These are phyloP conservation scores for Progne subis DNA, from an alignment of 2,113 vertebrate genomes.

Conservation along the genomic window DNA sequence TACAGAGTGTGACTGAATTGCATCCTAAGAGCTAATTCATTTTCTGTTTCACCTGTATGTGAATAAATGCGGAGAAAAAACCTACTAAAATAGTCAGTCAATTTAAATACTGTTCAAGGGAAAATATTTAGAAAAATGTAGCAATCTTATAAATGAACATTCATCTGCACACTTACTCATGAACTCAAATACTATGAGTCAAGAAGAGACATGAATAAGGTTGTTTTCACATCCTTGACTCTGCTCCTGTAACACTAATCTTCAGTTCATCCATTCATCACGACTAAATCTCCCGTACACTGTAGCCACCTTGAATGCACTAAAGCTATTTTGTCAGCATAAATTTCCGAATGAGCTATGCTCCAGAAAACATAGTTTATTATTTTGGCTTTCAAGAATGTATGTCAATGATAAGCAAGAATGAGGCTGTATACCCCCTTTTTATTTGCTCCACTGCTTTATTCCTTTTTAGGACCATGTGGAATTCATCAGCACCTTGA, in stretches of 20 bases:
- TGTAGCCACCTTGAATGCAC: neutral
- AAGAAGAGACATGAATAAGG: neutral
- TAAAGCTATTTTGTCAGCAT: neutral
- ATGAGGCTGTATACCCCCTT: neutral
- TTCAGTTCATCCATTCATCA: neutral
- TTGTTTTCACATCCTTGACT: neutral
- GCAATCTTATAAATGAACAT: neutral
- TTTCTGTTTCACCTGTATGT: neutral
- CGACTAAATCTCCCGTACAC: neutral
- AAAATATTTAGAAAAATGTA: neutral
- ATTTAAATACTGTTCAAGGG: neutral
- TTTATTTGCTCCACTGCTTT: neutral
- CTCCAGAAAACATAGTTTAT: neutral
- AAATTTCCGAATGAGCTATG: neutral
- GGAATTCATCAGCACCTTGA: constrained; percentile 10
- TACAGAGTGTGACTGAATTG: neutral
- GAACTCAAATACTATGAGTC: neutral
- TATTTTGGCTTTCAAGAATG: constrained; percentile 4
- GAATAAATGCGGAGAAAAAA: neutral
- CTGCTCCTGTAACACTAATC: neutral
- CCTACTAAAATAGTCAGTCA: neutral
- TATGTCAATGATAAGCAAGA: neutral
- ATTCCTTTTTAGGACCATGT: neutral
- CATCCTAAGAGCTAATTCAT: neutral
- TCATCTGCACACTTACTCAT: neutral